phyloP scores from a whole-genome alignment of 2,888 invertebrate species.

The Agriopis marginaria region DNA sequence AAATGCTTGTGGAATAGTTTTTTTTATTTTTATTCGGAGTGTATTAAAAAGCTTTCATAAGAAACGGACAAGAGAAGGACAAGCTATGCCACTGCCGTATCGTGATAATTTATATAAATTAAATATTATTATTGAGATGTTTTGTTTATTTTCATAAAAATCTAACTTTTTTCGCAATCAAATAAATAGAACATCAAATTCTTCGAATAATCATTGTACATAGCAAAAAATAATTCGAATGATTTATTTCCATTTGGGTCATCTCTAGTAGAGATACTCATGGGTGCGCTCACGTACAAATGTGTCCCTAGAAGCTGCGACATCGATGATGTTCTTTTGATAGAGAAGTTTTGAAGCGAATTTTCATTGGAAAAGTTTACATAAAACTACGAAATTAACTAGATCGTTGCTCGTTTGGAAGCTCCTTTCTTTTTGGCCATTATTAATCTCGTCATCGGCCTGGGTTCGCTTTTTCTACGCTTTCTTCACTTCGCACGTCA shows the following conservation, averaged over 20 bases:
- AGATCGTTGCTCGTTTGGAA: too few species aligned
- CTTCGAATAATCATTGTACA: neutral
- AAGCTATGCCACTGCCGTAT: too few species aligned
- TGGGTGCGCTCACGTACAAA: constrained; percentile 38
- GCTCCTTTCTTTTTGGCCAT: too few species aligned
- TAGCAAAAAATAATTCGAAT: neutral
- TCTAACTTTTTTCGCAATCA: neutral
- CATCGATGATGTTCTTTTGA: constrained; percentile 31
- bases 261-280: constrained; percentile 12
- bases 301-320: constrained; percentile 35
- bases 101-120: too few species aligned
- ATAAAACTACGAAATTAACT: neutral
- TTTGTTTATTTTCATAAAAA: neutral
- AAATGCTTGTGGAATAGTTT: too few species aligned
- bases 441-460: too few species aligned
- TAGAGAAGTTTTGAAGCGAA: constrained; percentile 24
- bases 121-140: too few species aligned
- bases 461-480: too few species aligned
- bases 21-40: too few species aligned
- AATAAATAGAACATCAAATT: neutral
- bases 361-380: constrained; percentile 16
- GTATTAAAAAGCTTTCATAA: too few species aligned
- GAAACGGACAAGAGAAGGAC: too few species aligned
- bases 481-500: too few species aligned
- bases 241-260: neutral